phyloP scores from a whole-genome alignment of 2,888 invertebrate species.

The Congeria kusceri region DNA sequence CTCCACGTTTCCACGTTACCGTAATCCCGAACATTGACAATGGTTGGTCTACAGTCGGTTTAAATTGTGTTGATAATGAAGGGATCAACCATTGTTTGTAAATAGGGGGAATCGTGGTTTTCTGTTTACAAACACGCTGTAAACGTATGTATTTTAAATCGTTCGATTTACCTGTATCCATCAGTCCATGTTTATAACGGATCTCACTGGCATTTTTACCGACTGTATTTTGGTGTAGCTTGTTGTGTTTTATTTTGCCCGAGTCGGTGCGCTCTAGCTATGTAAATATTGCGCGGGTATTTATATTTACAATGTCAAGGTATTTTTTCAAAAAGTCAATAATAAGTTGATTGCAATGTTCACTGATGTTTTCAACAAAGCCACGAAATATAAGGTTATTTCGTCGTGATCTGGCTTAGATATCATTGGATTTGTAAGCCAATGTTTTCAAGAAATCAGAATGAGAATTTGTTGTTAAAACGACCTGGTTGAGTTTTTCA shows the following conservation, averaged over 20 bases:
- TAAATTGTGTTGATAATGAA: too few relatives aligned
- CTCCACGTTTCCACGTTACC: constrained; percentile 18
- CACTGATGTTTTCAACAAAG: neutral
- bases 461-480: neutral
- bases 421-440: constrained; percentile 5
- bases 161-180: too few relatives aligned
- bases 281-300: constrained; percentile 11
- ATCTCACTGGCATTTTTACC: too few relatives aligned
- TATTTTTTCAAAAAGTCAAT: constrained; percentile 4
- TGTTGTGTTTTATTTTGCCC: neutral
- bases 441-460: constrained; percentile 1
- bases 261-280: constrained; percentile 19
- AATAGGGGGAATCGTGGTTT: too few relatives aligned
- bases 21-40: constrained; percentile 27
- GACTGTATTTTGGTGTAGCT: too few relatives aligned
- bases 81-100: too few relatives aligned
- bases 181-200: too few relatives aligned
- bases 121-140: too few relatives aligned
- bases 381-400: constrained; percentile 7
- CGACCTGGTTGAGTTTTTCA: neutral
- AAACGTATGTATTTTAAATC: too few relatives aligned
- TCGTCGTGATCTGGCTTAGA: constrained; percentile 1
- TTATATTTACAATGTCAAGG: too few relatives aligned
- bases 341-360: neutral
- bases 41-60: constrained; percentile 20